Conservation (phyloP, 2,888 invertebrate species). For the Xylophagus ater region DNA sequence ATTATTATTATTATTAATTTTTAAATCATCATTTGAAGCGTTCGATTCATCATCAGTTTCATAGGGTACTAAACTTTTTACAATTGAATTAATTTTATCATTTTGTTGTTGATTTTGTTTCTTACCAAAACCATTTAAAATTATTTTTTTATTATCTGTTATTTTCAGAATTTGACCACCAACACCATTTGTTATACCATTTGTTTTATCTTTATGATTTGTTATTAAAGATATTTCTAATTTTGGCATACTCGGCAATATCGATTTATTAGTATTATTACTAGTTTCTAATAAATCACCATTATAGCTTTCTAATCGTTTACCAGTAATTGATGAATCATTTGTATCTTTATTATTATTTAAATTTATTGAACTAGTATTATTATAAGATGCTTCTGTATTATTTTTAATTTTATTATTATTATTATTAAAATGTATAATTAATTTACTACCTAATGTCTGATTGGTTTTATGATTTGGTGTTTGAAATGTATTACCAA, state of each 20-base stretch:
- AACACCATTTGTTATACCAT: too few relatives aligned
- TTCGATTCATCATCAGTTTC: constrained; percentile 48
- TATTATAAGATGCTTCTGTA: not conserved
- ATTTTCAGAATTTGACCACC: too few relatives aligned
- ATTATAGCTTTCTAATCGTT: too few relatives aligned
- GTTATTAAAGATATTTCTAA: constrained; percentile 10
- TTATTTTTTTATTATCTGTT: too few relatives aligned
- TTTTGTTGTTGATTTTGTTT: not conserved
- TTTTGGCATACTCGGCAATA: constrained; percentile 38
- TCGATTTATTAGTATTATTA: constrained; percentile 16
- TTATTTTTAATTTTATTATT: constrained; percentile 3
- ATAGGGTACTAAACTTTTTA: constrained; percentile 46
- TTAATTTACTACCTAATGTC: constrained; percentile 38
- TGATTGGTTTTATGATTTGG: constrained; percentile 22
- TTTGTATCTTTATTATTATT: too few relatives aligned
- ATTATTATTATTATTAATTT: constrained; percentile 7
- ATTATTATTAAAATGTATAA: constrained; percentile 41
- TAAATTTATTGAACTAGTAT: too few relatives aligned
- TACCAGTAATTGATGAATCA: too few relatives aligned
- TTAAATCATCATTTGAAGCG: constrained; percentile 26
- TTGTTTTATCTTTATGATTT: too few relatives aligned
- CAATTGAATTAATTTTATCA: constrained; percentile 3
- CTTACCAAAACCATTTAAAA: not conserved
- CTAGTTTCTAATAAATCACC: too few relatives aligned
- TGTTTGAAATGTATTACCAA: constrained; percentile 8